phyloP scores from a whole-genome alignment of 2,113 vertebrate species.

The Silurus asotus region DNA sequence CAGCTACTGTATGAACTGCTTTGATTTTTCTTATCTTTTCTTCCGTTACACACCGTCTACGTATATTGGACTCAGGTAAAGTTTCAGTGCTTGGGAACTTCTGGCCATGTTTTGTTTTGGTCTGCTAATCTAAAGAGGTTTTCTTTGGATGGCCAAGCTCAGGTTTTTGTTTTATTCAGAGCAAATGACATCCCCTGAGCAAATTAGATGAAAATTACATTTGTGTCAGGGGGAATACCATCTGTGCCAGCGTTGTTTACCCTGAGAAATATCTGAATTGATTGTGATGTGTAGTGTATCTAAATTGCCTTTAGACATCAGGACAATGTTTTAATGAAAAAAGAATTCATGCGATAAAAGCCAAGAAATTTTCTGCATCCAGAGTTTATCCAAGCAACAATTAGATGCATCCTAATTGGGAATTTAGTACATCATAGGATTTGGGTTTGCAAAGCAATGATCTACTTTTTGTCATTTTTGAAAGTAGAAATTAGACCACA shows the following conservation, averaged over 20 bases:
- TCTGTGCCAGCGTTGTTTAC: constrained; percentile 52
- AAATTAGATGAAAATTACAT: constrained; percentile 62
- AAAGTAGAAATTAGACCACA: too few species aligned
- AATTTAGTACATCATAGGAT: background rate
- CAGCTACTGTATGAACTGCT: constrained; percentile 45
- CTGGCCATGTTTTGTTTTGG: constrained; percentile 15
- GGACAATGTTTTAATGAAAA: background rate
- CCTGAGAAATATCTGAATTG: constrained; percentile 61
- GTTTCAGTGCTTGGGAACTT: background rate
- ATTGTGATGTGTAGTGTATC: constrained; percentile 60
- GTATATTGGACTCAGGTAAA: background rate
- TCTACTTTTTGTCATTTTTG: background rate
- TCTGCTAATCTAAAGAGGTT: constrained; percentile 45
- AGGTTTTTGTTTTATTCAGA: constrained; percentile 29
- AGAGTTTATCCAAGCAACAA: background rate
- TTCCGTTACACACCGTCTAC: background rate
- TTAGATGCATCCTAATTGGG: background rate
- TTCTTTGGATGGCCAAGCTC: constrained; percentile 32
- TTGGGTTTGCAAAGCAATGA: background rate
- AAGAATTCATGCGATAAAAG: background rate
- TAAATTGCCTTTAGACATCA: constrained; percentile 19
- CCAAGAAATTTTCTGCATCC: background rate
- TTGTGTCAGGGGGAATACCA: constrained; percentile 58
- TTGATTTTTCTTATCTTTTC: constrained; percentile 43
- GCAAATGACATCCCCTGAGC: constrained; percentile 52